Base-by-base conservation (phyloP, 2,888 invertebrate genomes). In the Standfussiana lucernea region DNA sequence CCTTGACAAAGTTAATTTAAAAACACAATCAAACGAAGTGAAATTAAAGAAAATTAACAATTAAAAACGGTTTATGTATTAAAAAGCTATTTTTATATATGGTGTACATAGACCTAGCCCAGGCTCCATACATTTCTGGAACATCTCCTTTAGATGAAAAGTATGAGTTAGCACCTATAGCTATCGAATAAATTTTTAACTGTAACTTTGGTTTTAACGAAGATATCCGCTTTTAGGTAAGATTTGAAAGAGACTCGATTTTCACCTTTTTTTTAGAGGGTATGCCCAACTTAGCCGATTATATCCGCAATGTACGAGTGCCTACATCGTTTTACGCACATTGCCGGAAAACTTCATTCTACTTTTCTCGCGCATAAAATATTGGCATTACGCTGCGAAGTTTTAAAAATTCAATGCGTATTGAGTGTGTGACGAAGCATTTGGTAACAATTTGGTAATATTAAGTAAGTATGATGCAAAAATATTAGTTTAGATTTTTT, bases 231-330 rank as follows among this genome's bases (percentile, higher is more conserved):
- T 18, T 24, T 15, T 10, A 21, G 15, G 3, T 32, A 61, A 42
- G 1, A 53, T 40, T 18, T 53, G 42, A 61, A 53, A 28, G 15
- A 47, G 61, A 71, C 8, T 47, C 37, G 15, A 64, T 45, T 53
- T 35, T 42, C 66, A 35, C 13, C 56, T 35, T 59, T 61, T 56
- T 61, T 69, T 59, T 18, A 37, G 21, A 35, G 6, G n/a, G 53
- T 47, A 18, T n/a, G 28, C n/a, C 21, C 42, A 69, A 84, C 68
- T 84, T 37, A 7, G 37, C 28, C 47, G 75, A 72, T 79, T 75
- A 62, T 56, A 66, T 53, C 47, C 40, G 18, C 65, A 74, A 84
- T 62, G 61, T 72, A 70, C 7, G 61, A 61, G 45, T 68, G 24
- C 15, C n/a, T 62, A 35, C 56, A 42, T 40, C 37, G 47, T 73